Base-by-base conservation (phyloP, 2,797 vertebrate genomes). In the Nannoperca obscura region DNA sequence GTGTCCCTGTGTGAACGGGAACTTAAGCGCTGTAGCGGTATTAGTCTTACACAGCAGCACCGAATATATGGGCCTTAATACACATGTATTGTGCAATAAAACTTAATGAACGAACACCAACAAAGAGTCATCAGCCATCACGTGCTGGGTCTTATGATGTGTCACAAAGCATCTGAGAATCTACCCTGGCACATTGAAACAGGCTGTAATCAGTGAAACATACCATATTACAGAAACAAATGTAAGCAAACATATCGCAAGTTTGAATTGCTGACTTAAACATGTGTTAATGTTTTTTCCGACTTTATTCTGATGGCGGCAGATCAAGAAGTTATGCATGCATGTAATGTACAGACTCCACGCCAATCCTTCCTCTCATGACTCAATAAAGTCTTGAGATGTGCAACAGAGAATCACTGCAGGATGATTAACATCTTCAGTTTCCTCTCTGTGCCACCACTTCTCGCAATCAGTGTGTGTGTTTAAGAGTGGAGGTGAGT, bases 401-500 rank as follows among this genome's bases (percentile, higher is more conserved):
- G 67, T 55, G 62, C 27, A 40, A 36, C 11, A 58, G 32, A 60
- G 36, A 77, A 53, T 76, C 79, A 42, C 42, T n/a, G 22, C 55
- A 78, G 76, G 81, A 86, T 78, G 75, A 89, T 89, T 85, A 90
- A 85, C 75, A 90, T 90, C 82, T 71, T 73, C 46, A 69, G 55
- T 44, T 79, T 79, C 49, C 76, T 83, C 73, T 80, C 55, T 74
- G 74, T 83, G 78, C 78, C 74, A 86, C 77, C 86, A 85, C 83
- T 68, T 77, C 74, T 82, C 76, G 62, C 64, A 85, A 80, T 91
- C 77, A 81, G 84, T 81, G 76, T 72, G 74, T 82, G 82, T 77
- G 80, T 82, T 86, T 78, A 87, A 88, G 85, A 88, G 86, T 88
- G 83, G 91, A 89, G 89, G 91, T 92, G 93, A 92, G 89, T 80